phyloP scores from a whole-genome alignment of 2,797 vertebrate species.

The Epinephelus malabaricus region DNA sequence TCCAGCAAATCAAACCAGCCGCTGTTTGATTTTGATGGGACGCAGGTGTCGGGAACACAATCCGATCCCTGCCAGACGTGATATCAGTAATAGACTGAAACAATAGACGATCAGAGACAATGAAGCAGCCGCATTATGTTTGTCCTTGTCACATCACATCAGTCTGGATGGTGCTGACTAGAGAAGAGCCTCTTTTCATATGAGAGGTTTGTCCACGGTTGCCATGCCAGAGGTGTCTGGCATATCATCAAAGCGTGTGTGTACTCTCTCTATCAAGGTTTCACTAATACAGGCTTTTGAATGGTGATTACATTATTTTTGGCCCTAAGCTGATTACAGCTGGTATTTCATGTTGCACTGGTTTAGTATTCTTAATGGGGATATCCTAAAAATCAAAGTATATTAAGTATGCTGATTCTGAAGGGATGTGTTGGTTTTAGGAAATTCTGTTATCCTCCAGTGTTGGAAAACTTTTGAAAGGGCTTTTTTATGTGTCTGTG shows the following conservation, averaged over 20 bases:
- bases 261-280: conserved; percentile 13
- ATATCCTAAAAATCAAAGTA: not conserved
- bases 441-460: not conserved
- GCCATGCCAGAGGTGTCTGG: conserved; percentile 51
- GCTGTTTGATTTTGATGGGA: conserved; percentile 62
- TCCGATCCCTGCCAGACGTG: conserved; percentile 61
- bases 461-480: not conserved
- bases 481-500: not conserved
- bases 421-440: not conserved
- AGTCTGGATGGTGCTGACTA: conserved; percentile 37
- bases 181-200: conserved; percentile 42
- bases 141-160: conserved; percentile 73
- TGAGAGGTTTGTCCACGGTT: conserved; percentile 19
- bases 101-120: conserved; percentile 68
- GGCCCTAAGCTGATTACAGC: conserved; percentile 26
- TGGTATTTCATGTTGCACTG: not conserved
- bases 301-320: conserved; percentile 23
- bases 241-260: conserved; percentile 41
- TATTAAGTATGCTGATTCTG: not conserved
- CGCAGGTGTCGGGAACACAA: conserved; percentile 69
- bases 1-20: conserved; percentile 58
- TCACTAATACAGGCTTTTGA: conserved; percentile 40
- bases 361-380: not conserved
- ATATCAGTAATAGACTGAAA: conserved; percentile 67
- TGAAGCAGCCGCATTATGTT: conserved; percentile 53